A percentile compares a stretch with the other conserved stretches of the same genome.
Evolutionary conservation across 2,888 invertebrate genomes (phyloP).

Genomic region (Phaonia tiefii): DNA sequence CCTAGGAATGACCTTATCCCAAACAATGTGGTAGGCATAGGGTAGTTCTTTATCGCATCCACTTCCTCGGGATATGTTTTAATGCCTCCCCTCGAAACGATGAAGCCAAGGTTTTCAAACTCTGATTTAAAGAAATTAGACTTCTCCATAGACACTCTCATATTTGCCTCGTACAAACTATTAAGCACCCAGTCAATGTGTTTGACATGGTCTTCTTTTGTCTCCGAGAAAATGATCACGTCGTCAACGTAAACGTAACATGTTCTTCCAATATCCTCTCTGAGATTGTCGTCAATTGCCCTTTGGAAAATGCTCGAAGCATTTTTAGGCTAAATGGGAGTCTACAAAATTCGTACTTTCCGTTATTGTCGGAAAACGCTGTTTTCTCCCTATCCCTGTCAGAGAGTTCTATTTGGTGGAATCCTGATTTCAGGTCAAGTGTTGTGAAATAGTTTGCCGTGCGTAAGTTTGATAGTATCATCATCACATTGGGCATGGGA

Average conservation of each 20-base stretch:
- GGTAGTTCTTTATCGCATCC: neutral
- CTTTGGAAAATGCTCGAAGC: neutral
- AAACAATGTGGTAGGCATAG: neutral
- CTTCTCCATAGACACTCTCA: too few species aligned
- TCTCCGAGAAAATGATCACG: too few species aligned
- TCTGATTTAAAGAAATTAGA: too few species aligned
- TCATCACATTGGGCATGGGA: constrained; percentile 56
- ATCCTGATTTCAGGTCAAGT: neutral
- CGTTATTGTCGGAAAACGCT: neutral
- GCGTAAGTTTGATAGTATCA: too few species aligned
- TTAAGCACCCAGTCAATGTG: neutral
- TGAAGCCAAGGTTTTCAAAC: neutral
- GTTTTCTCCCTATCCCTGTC: neutral
- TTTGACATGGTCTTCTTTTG: neutral
- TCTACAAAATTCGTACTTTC: constrained; percentile 11
- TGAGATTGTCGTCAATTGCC: neutral
- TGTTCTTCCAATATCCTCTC: neutral
- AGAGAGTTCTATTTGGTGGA: constrained; percentile 2
- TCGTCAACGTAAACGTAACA: neutral
- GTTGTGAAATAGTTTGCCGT: neutral
- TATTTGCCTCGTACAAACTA: neutral
- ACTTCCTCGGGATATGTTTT: neutral
- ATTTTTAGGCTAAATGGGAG: neutral
- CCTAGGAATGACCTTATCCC: too few species aligned
- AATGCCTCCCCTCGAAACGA: neutral